phyloP scores from a whole-genome alignment of 2,888 invertebrate genomes.

The Dastarcus helophoroides region DNA sequence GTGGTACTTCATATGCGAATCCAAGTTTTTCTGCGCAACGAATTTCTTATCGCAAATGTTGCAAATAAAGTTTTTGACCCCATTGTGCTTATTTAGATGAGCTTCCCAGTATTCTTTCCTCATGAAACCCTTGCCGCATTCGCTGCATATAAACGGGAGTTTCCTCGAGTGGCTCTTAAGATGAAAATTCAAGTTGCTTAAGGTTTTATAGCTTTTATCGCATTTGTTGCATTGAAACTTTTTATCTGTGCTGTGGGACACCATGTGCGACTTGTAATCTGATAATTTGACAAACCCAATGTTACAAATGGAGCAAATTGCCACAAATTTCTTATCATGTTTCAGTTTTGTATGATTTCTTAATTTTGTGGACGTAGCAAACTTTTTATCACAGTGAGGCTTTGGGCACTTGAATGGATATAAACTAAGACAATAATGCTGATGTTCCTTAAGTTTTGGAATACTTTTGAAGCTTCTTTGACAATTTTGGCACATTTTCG shows the following conservation, averaged over 20 bases:
- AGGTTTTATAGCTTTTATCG: conserved; percentile 32
- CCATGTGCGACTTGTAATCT: conserved; percentile 34
- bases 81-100: conserved; percentile 32
- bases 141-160: conserved; percentile 28
- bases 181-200: conserved; percentile 36
- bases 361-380: conserved; percentile 30
- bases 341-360: conserved; percentile 32
- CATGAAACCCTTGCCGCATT: conserved; percentile 33
- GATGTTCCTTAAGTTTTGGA: conserved; percentile 30
- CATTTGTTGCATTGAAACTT: conserved; percentile 32
- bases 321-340: conserved; percentile 34
- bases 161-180: conserved; percentile 30
- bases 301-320: conserved; percentile 34
- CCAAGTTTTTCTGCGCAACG: conserved; percentile 32
- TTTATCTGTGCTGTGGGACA: conserved; percentile 33
- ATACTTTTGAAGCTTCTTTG: conserved; percentile 28
- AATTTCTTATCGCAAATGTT: conserved; percentile 30
- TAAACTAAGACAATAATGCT: conserved; percentile 30
- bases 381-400: conserved; percentile 29
- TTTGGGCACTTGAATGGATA: conserved; percentile 29
- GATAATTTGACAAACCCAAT: conserved; percentile 34
- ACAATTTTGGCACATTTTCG: conserved; percentile 29
- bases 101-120: conserved; percentile 34
- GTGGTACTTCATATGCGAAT: conserved; percentile 32
- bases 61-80: conserved; percentile 30